Evolutionary conservation across 2,888 invertebrate genomes (phyloP), one percentile per base, ranked within the genome.

Genomic region (Harmothoe impar): DNA sequence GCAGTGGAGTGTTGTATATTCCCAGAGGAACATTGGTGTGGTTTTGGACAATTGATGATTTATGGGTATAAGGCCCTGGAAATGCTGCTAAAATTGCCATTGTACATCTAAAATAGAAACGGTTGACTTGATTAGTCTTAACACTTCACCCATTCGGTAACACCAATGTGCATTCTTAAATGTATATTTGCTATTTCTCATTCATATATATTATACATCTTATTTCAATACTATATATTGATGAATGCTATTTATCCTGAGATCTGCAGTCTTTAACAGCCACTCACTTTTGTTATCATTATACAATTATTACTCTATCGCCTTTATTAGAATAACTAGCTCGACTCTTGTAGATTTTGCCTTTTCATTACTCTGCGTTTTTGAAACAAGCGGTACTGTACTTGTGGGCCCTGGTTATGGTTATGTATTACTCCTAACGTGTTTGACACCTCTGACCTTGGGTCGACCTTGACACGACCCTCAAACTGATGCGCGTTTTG

Each of bases 401-500:
- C 62, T 3, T 62, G n/a, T n/a, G 62, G 62, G 23, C 12, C 62
- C 62, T n/a, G 20, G 62, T 20, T 62, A 20, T n/a, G 62, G 62
- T 62, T 62, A 3, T 62, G 15, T 62, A 62, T 62, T n/a, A 12
- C 62, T 12, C 20, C 62, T n/a, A 20, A 62, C 43, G 62, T 62
- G 23, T 77, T 25, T 77, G 29, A 15, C 31, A 25, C 31, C 77
- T 77, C 17, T 77, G 77, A 29, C 77, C 62, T 62, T 62, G 43
- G 43, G 43, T 43, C 15, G 62, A 62, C 62, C 62, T 62, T 43
- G 5, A 43, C 10, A n/a, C 15, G 62, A 62, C 62, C 77, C 17
- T 17, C 31, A 29, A 25, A 77, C 77, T 77, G 77, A 77, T 31
- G 25, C 81, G 35, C 81, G 43, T 81, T 81, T 17, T 81, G 81